Percentiles rank a stretch among this genome's conserved stretches.
phyloP scores from a whole-genome alignment of 2,113 vertebrate species.

The Callorhinus ursinus region DNA sequence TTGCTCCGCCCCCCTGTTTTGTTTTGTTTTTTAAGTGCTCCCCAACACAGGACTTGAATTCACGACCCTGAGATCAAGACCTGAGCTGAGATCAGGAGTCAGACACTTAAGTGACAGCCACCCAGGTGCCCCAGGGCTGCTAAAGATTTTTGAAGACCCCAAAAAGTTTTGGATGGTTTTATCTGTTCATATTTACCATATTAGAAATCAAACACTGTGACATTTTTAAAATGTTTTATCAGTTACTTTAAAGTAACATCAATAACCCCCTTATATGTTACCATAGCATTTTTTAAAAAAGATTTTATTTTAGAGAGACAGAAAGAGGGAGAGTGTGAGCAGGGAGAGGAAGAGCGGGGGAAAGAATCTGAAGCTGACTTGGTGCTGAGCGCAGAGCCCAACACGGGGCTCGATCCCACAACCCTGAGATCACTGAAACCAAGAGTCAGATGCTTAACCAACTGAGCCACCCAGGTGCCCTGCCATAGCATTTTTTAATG shows the following conservation, averaged over 20 bases:
- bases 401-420: not conserved
- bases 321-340: not conserved
- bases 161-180: not conserved
- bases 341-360: not conserved
- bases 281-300: not conserved
- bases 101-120: not conserved
- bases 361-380: not conserved
- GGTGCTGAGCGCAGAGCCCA: not conserved
- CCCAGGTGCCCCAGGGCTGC: not conserved
- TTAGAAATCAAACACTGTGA: constrained; percentile 14
- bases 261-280: not conserved
- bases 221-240: not conserved
- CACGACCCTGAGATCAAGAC: not conserved
- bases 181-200: not conserved
- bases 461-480: not conserved
- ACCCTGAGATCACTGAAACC: not conserved
- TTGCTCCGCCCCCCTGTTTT: no score
- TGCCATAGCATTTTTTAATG: not conserved
- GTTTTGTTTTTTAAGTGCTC: not conserved
- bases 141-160: not conserved
- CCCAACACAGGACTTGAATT: not conserved
- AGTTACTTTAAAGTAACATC: constrained; percentile 11
- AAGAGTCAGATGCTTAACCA: not conserved
- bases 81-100: not conserved
- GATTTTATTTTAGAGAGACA: not conserved